Percentiles rank a stretch among this genome's conserved stretches.
phyloP scores from a whole-genome alignment of 2,113 vertebrate species.

The Oplegnathus fasciatus region DNA sequence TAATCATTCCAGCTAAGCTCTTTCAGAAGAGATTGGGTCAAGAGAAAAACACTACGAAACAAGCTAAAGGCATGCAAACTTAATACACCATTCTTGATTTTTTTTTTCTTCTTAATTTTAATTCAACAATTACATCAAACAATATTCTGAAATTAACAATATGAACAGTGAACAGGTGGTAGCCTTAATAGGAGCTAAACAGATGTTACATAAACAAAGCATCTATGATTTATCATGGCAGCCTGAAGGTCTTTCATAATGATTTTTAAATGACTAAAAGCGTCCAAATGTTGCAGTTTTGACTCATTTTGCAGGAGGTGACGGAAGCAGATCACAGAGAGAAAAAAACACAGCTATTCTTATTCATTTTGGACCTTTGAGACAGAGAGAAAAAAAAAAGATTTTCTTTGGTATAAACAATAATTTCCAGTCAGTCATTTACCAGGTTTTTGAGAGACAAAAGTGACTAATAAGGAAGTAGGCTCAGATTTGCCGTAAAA shows the following conservation, averaged over 20 bases:
- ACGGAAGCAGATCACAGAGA: not conserved
- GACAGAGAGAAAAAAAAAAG: not conserved
- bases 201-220: not conserved
- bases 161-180: not conserved
- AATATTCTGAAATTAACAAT: not conserved
- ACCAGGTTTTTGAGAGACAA: not conserved
- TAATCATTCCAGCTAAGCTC: not conserved
- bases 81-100: not conserved
- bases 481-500: not conserved
- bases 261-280: not conserved
- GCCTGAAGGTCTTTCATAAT: not conserved
- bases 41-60: not conserved
- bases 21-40: not conserved
- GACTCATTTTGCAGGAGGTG: not conserved
- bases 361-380: slow-evolving; percentile 13
- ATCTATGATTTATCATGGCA: not conserved
- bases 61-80: not conserved
- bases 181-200: not conserved
- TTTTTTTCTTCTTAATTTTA: no score
- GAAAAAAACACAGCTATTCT: not conserved
- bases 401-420: not conserved
- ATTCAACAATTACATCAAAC: no score
- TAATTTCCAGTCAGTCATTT: slow-evolving; percentile 34
- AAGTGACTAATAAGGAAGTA: slow-evolving; percentile 6
- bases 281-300: slow-evolving; percentile 2